Evolutionary conservation across 2,797 vertebrate species (phyloP).

Genomic region (Phrynocephalus vlangalii): DNA sequence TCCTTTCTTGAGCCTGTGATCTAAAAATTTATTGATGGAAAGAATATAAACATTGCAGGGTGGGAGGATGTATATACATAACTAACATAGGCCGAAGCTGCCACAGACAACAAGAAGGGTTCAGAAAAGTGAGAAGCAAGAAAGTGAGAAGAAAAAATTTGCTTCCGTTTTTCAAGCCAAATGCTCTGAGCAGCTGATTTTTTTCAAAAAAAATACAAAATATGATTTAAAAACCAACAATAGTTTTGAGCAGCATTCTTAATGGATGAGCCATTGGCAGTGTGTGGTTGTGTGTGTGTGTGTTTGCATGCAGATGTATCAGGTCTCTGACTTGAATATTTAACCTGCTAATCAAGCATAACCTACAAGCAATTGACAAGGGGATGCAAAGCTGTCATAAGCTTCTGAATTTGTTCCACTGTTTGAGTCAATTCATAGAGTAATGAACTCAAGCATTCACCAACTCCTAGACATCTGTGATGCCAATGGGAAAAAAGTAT

Average conservation of each 20-base stretch:
- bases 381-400: background rate
- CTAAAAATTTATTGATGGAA: background rate
- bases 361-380: constrained; percentile 12
- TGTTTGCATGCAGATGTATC: background rate
- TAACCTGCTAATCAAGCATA: constrained; percentile 34
- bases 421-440: constrained; percentile 5
- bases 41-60: background rate
- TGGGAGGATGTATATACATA: background rate
- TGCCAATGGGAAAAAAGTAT: background rate
- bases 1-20: background rate
- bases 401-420: constrained; percentile 39
- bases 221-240: too few relatives aligned
- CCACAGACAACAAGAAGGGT: background rate
- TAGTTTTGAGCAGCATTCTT: background rate
- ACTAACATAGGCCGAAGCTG: background rate
- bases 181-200: background rate
- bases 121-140: background rate
- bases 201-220: background rate
- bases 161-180: background rate
- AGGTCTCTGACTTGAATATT: constrained; percentile 20
- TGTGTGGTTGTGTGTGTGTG: too few relatives aligned
- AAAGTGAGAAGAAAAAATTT: background rate
- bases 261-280: background rate
- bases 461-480: constrained; percentile 6
- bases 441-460: constrained; percentile 9